Percentiles rank a stretch among this genome's conserved stretches.
These are phyloP conservation scores for Proisotoma minuta DNA, from an alignment of 2,888 invertebrate genomes.

Conservation along the genomic window DNA sequence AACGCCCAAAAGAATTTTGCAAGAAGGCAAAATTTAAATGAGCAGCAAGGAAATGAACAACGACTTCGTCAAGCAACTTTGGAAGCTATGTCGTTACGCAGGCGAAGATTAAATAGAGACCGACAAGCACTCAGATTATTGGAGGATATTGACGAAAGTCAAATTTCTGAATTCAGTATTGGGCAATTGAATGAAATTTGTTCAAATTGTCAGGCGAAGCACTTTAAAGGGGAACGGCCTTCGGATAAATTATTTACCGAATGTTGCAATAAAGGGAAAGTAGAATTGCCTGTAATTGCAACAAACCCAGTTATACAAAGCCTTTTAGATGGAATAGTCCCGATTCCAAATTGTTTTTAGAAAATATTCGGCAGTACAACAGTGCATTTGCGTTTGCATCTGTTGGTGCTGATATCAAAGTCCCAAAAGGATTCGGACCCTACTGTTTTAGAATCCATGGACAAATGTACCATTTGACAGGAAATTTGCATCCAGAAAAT, in stretches of 20 bases:
- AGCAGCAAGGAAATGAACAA: no score
- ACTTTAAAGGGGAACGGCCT: background rate
- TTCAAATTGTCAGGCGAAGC: no score
- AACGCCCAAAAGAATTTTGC: no score
- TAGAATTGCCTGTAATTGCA: background rate
- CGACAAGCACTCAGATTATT: no score
- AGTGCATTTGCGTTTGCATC: slow-evolving; percentile 42
- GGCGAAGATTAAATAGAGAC: no score
- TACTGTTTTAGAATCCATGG: slow-evolving; percentile 40
- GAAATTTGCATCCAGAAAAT: background rate
- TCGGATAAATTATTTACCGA: background rate
- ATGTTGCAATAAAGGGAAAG: background rate
- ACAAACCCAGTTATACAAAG: background rate
- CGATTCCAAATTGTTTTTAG: background rate
- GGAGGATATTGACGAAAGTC: no score
- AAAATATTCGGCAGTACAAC: slow-evolving; percentile 31
- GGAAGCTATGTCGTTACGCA: no score
- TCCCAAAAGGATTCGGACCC: slow-evolving; percentile 22
- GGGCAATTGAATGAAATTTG: no score
- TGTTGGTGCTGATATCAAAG: slow-evolving; percentile 24
- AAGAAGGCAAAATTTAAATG: no score
- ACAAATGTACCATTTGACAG: slow-evolving; percentile 33
- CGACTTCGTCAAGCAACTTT: no score
- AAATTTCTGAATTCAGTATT: no score
- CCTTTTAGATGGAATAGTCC: slow-evolving; percentile 9